Evolutionary conservation across 2,888 invertebrate species (phyloP).

Genomic region (Mythimna lalbum): DNA sequence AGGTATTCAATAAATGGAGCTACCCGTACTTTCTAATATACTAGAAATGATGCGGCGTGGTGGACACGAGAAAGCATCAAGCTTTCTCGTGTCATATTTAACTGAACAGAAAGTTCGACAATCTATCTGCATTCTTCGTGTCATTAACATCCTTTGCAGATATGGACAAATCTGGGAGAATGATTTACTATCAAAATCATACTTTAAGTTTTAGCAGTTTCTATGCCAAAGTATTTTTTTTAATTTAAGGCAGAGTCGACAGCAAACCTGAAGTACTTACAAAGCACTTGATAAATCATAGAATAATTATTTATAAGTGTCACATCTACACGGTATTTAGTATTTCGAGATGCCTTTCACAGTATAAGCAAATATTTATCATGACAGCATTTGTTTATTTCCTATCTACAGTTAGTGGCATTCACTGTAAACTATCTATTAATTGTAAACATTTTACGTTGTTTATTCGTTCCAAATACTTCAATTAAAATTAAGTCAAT

Average conservation of each 20-base stretch:
- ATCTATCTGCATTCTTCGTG: not conserved
- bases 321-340: conserved; percentile 61
- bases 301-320: conserved; percentile 27
- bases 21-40: not conserved
- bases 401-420: conserved; percentile 36
- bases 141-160: not conserved
- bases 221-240: not conserved
- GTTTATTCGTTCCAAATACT: conserved; percentile 12
- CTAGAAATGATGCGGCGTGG: not conserved
- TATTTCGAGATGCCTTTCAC: conserved; percentile 41
- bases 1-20: not conserved
- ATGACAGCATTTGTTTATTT: conserved; percentile 28
- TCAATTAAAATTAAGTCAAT: conserved; percentile 13
- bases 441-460: conserved; percentile 19
- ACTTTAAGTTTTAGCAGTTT: not conserved
- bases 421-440: conserved; percentile 28
- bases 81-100: not conserved
- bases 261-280: not conserved
- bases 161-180: not conserved
- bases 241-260: not conserved
- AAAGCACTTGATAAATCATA: not conserved
- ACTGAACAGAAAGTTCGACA: conserved; percentile 2
- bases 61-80: too few species aligned
- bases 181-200: not conserved
- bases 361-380: conserved; percentile 50